Conservation (phyloP, 2,888 invertebrate genomes). For the Pegoplata infirma region DNA sequence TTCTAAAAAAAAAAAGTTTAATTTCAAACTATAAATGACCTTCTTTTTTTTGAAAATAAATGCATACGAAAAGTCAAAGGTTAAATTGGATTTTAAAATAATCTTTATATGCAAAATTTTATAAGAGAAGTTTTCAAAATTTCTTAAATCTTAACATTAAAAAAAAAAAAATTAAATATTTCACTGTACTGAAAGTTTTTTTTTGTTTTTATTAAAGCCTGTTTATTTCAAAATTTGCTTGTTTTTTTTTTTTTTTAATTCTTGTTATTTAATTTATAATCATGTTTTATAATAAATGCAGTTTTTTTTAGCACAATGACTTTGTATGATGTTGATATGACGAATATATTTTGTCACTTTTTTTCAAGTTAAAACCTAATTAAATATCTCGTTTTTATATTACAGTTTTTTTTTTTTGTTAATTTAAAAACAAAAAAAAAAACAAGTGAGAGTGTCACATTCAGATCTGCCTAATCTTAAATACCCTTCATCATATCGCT, state of each 20-base stretch:
- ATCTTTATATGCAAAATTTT: neutral
- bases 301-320: constrained; percentile 47
- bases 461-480: neutral
- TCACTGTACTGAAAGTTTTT: neutral
- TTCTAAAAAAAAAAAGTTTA: neutral
- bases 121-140: neutral
- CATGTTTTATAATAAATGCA: constrained; percentile 24
- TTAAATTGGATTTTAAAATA: neutral
- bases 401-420: constrained; percentile 12
- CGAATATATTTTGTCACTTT: constrained; percentile 37
- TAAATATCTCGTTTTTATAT: constrained; percentile 36
- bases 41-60: constrained; percentile 4
- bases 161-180: too few relatives aligned
- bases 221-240: too few relatives aligned
- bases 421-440: neutral
- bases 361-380: constrained; percentile 37
- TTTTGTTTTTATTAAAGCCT: neutral
- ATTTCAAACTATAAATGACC: constrained; percentile 16
- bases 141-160: too few relatives aligned
- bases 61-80: constrained; percentile 13
- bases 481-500: too few relatives aligned
- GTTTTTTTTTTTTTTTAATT: too few relatives aligned
- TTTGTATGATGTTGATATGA: constrained; percentile 32
- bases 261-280: too few relatives aligned
- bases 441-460: neutral